Percentiles rank a stretch among this genome's conserved stretches.
phyloP scores from a whole-genome alignment of 2,113 vertebrate species.

The Centropus unirufus region DNA sequence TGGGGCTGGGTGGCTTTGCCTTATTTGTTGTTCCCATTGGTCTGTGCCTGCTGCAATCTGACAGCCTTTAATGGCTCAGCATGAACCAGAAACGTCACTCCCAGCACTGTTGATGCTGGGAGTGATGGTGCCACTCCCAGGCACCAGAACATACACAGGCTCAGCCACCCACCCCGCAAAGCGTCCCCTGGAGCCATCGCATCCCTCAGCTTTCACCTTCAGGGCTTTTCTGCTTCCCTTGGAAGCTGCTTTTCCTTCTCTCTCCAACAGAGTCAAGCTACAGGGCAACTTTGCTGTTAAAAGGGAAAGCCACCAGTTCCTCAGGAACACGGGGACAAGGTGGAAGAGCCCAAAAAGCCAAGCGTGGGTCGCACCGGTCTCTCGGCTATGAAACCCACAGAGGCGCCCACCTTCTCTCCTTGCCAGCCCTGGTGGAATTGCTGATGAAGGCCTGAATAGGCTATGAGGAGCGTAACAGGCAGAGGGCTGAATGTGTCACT shows the following conservation, averaged over 20 bases:
- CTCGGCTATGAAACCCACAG: neutral
- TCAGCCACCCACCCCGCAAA: neutral
- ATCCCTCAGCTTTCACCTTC: neutral
- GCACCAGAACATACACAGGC: neutral
- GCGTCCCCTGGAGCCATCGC: neutral
- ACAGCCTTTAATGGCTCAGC: neutral
- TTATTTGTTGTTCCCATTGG: neutral
- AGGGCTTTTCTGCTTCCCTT: neutral
- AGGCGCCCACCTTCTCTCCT: neutral
- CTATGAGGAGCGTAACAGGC: neutral
- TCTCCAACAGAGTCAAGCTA: neutral
- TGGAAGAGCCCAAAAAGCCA: neutral
- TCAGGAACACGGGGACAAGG: neutral
- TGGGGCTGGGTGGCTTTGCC: neutral
- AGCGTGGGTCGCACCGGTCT: accelerated
- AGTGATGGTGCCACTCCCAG: neutral
- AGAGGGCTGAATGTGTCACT: neutral
- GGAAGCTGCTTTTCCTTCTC: neutral
- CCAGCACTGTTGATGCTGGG: neutral
- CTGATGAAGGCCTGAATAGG: neutral
- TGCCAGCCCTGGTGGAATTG: neutral
- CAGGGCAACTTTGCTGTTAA: neutral
- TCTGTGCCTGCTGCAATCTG: neutral
- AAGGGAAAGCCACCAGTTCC: neutral
- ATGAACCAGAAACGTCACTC: neutral